phyloP scores from a whole-genome alignment of 2,113 vertebrate genomes.

The Reinhardtius hippoglossoides region DNA sequence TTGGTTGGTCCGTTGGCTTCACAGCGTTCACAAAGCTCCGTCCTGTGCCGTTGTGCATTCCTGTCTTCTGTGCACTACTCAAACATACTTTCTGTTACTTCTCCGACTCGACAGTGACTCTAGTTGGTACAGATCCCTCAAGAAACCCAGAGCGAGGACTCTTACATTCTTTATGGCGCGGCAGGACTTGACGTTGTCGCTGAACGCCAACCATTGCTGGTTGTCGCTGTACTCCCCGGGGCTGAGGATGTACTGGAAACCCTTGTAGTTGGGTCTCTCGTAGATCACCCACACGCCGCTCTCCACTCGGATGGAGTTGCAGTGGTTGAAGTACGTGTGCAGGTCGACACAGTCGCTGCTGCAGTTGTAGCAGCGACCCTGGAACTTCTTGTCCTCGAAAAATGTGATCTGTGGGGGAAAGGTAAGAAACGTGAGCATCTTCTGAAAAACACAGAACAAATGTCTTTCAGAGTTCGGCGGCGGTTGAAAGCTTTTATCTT shows the following conservation, averaged over 20 bases:
- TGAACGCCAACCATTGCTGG: slow-evolving; percentile 82
- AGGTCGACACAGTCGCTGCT: slow-evolving; percentile 77
- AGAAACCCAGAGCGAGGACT: not conserved
- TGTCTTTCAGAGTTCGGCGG: not conserved
- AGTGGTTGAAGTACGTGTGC: slow-evolving; percentile 73
- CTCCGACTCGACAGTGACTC: not conserved
- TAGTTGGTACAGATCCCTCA: not conserved
- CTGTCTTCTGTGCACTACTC: slow-evolving; percentile 5
- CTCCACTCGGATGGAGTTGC: slow-evolving; percentile 77
- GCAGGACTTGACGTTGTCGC: slow-evolving; percentile 79
- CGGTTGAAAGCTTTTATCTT: slow-evolving; percentile 12
- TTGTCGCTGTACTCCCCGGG: slow-evolving; percentile 80
- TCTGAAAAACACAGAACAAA: not conserved
- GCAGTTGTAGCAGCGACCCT: slow-evolving; percentile 82
- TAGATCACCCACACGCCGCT: slow-evolving; percentile 80
- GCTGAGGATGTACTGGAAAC: slow-evolving; percentile 79
- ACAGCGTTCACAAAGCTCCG: slow-evolving; percentile 1
- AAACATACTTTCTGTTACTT: not conserved
- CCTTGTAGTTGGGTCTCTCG: slow-evolving; percentile 77
- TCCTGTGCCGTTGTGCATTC: slow-evolving; percentile 7
- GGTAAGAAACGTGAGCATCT: not conserved
- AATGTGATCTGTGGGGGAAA: slow-evolving; percentile 76
- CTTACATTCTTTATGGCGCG: slow-evolving; percentile 74
- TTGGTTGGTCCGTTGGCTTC: slow-evolving; percentile 16
- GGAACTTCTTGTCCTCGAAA: slow-evolving; percentile 80